Conservation (phyloP, 1,140 invertebrate genomes). For the Musca vetustissima region DNA sequence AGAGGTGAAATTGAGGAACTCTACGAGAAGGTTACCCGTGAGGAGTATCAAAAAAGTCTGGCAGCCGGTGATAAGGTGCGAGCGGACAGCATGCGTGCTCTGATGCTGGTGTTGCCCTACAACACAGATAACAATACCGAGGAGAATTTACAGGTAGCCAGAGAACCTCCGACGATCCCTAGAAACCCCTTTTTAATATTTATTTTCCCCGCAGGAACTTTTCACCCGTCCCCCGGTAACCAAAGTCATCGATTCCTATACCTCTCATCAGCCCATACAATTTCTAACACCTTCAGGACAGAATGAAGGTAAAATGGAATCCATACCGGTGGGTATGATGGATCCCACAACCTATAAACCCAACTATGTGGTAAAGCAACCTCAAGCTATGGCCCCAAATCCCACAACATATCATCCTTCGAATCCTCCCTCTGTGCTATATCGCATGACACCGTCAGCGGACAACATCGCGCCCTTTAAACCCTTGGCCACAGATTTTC, state of each 20-base stretch:
- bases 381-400: conserved; percentile 25
- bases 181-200: conserved; percentile 6
- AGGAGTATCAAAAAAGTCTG: conserved; percentile 54
- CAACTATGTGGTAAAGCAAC: conserved; percentile 25
- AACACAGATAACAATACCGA: conserved; percentile 56
- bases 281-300: conserved; percentile 46
- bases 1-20: conserved; percentile 62
- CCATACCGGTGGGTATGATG: conserved; percentile 35
- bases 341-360: conserved; percentile 53
- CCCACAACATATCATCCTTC: conserved; percentile 53
- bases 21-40: conserved; percentile 60
- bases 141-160: conserved; percentile 45
- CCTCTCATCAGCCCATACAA: conserved; percentile 46
- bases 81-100: conserved; percentile 58
- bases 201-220: conserved; percentile 37
- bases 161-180: not conserved
- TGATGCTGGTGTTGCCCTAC: conserved; percentile 63
- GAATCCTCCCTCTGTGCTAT: conserved; percentile 38
- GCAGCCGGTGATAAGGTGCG: conserved; percentile 53
- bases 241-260: conserved; percentile 47
- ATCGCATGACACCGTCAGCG: conserved; percentile 36
- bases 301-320: conserved; percentile 32
- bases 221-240: conserved; percentile 51
- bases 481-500: conserved; percentile 32
- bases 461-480: conserved; percentile 35